Evolutionary conservation across 2,113 vertebrate species (phyloP).

Genomic region (Festucalex cinctus): DNA sequence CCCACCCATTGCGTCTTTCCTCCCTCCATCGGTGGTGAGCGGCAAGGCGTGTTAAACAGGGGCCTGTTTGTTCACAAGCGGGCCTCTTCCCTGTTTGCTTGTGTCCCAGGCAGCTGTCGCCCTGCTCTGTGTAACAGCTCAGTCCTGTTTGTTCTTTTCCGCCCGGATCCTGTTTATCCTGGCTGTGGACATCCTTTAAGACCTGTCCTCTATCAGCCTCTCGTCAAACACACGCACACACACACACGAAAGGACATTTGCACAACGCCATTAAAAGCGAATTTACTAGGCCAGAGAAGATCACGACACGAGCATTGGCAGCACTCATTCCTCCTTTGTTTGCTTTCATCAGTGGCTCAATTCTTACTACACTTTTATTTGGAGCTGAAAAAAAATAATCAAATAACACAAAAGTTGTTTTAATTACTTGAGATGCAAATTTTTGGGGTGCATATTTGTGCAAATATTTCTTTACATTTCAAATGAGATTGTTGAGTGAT

Average conservation of each 20-base stretch:
- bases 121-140: conserved; percentile 70
- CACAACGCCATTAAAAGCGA: conserved; percentile 63
- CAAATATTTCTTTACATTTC: conserved; percentile 75
- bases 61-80: conserved; percentile 81
- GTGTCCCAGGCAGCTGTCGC: conserved; percentile 69
- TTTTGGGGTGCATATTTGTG: not conserved
- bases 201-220: conserved; percentile 63
- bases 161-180: conserved; percentile 72
- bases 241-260: conserved; percentile 31
- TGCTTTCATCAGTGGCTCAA: conserved; percentile 10
- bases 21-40: conserved; percentile 62
- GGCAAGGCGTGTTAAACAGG: conserved; percentile 63
- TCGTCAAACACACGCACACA: conserved; percentile 62
- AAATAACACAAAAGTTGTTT: not conserved
- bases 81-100: conserved; percentile 78
- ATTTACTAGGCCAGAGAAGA: conserved; percentile 60
- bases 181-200: conserved; percentile 63
- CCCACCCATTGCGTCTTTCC: conserved; percentile 38
- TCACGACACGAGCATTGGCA: not conserved
- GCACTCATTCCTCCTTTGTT: conserved; percentile 14
- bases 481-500: conserved; percentile 85
- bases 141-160: conserved; percentile 62
- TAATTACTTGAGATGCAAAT: not conserved
- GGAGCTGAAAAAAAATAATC: not conserved
- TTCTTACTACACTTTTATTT: not conserved